Evolutionary conservation across 2,113 vertebrate species (phyloP).

Genomic region (Cheilinus undulatus): DNA sequence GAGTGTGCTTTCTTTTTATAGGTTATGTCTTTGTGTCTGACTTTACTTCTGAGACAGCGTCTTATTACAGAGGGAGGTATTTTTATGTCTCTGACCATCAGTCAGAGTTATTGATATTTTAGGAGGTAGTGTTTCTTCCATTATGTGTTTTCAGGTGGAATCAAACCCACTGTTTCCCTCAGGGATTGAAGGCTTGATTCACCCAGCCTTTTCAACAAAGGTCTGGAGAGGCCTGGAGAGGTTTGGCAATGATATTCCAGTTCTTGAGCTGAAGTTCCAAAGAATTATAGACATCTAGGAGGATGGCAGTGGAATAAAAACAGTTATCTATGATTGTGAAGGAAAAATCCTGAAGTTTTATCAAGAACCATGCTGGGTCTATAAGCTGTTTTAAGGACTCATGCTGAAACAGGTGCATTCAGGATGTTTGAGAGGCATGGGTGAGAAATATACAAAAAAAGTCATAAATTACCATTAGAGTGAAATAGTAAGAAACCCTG

Average conservation of each 20-base stretch:
- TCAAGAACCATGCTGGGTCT: background rate
- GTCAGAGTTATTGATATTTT: conserved; percentile 54
- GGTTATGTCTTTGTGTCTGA: conserved; percentile 17
- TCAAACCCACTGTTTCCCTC: conserved; percentile 40
- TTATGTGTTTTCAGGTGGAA: conserved; percentile 47
- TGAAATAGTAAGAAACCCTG: too few species aligned
- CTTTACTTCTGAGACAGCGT: conserved; percentile 22
- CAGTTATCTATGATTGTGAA: conserved; percentile 21
- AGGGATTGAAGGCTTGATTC: conserved; percentile 43
- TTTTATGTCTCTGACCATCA: conserved; percentile 27
- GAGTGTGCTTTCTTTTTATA: conserved; percentile 23
- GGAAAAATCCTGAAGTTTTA: conserved; percentile 15
- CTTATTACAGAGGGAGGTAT: conserved; percentile 2
- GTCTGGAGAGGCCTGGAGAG: conserved; percentile 36
- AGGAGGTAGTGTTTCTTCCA: conserved; percentile 32
- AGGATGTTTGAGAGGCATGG: too few species aligned
- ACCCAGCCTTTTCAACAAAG: conserved; percentile 31
- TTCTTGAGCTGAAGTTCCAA: conserved; percentile 26
- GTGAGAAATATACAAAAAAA: too few species aligned
- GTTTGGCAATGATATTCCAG: conserved; percentile 31
- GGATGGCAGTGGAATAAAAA: conserved; percentile 29
- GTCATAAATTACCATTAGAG: too few species aligned
- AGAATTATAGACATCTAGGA: conserved; percentile 30
- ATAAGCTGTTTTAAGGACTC: too few species aligned
- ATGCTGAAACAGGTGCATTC: too few species aligned